Base-by-base conservation (phyloP, 2,113 vertebrate genomes). In the Pedetes capensis region DNA sequence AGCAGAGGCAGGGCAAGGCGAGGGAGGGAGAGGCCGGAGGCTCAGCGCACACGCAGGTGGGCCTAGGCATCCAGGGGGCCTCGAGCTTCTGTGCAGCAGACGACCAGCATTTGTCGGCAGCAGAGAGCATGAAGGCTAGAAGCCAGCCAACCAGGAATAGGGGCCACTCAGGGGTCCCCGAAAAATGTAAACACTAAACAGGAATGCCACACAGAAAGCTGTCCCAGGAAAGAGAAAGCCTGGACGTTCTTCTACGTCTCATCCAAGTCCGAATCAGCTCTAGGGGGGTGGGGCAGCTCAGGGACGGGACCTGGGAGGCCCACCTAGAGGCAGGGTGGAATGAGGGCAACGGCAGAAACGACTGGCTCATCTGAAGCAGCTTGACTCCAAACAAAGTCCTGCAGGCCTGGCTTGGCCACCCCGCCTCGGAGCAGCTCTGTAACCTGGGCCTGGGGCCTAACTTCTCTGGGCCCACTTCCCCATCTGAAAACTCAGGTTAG, bases 271-370 rank as follows among this genome's bases (percentile, higher is more conserved):
- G 55, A 18, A 37, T 71, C 72, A 23, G 25, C 42, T 25, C 11
- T 0, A 0, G 25, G 6, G 49, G 29, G 6, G 23, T 3, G 55
- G 55, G 32, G 53, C 66, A 8, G 11, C 53, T 72, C n/a, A 6
- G n/a, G 32, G 32, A 8, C 61, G 3, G 14, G 61, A 44, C 20
- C 16, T 6, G 57, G 49, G 25, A 51, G 44, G 55, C 32, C 2
- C n/a, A 9, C 49, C 27, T 2, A 0, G 9, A 16, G 53, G 17
- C 29, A 53, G 51, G 6, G 8, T 8, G 27, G 23, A 25, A 44
- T 32, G 66, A 83, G 63, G n/a, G 25, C 66, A 20, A 27, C 20
- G 3, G n/a, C n/a, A n/a, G n/a, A n/a, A n/a, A n/a, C n/a, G n/a
- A n/a, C 23, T 5, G 32, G 44, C 51, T 61, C 39, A 10, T 8